Conservation (phyloP, 2,888 invertebrate genomes). For the Noctuana brunneofusca region DNA sequence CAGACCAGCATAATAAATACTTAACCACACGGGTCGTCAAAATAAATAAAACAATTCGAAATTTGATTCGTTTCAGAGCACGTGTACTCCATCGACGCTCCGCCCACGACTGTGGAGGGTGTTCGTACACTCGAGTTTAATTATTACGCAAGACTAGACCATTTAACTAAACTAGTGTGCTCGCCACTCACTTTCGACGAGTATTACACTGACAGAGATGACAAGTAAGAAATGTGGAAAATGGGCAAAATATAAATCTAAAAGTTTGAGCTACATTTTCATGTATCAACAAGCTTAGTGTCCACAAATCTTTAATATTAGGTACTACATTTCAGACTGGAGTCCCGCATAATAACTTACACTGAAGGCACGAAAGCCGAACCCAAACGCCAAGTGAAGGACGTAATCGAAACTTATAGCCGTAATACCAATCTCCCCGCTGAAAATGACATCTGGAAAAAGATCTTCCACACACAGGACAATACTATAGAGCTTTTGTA, state of each 20-base stretch:
- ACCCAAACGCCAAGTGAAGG: conserved; percentile 62
- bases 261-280: no score
- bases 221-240: conserved; percentile 60
- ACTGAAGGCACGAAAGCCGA: conserved; percentile 60
- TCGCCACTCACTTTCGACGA: conserved; percentile 79
- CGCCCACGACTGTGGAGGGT: conserved; percentile 60
- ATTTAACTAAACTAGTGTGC: conserved; percentile 84
- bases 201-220: conserved; percentile 81
- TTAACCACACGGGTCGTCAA: no score
- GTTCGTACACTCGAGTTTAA: conserved; percentile 67
- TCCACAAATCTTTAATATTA: background rate
- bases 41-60: no score
- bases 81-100: conserved; percentile 63
- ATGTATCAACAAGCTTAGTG: no score
- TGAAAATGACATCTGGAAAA: conserved; percentile 84
- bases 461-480: conserved; percentile 84
- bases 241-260: no score
- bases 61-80: conserved; percentile 53
- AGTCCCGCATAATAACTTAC: conserved; percentile 62
- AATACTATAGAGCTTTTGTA: conserved; percentile 84
- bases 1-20: no score
- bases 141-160: conserved; percentile 86
- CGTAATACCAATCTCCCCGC: conserved; percentile 82
- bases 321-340: conserved; percentile 51
- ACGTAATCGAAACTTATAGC: conserved; percentile 84